Evolutionary conservation across 1,140 invertebrate genomes (phyloP), one percentile per base, ranked within the genome.

Genomic region (Hypsibius dujardini): DNA sequence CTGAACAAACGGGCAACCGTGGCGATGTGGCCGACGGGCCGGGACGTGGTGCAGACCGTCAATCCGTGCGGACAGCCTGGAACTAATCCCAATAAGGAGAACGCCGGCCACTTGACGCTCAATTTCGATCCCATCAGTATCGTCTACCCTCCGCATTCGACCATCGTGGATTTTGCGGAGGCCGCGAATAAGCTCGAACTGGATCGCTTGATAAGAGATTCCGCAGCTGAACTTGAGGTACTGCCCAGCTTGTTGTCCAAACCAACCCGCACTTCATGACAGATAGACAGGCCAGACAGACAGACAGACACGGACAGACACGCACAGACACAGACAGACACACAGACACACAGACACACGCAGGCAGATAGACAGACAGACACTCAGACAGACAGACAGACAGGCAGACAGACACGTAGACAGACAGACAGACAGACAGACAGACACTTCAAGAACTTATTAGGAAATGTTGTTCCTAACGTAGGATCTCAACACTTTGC

Each of bases 11-110:
- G 87, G n/a, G 86, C 88, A 79, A 90, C 89, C 1, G 81, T 96
- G 1, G 90, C 90, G 76, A 88, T 92, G 77, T 96, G 92, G 91
- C 88, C 88, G 0, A 88, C 90, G 78, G 87, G 88, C 1, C 89
- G 92, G 76, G 89, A 92, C 75, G 78, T 80, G 70, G 86, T 88
- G 76, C 87, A 93, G 78, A 80, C 91, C 59, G 81, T 95, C 3
- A 89, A 94, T 80, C 88, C 91, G 86, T 81, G 84, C 87, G 90
- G 87, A 45, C 91, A 86, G 46, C 87, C 89, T 62, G 88, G 91
- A 46, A 87, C 87, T 28, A 94, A 93, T 83, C 89, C 90, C 1
- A 86, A 87, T 75, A 86, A 85, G 15, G 88, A 91, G 75, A 84
- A 87, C 70, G 86, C 87, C 69, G 86, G 89, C 1, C 85, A 86